Evolutionary conservation across 53 echinoderm and acorn worm species (phyloP).

Genomic region (Henricia sp.): DNA sequence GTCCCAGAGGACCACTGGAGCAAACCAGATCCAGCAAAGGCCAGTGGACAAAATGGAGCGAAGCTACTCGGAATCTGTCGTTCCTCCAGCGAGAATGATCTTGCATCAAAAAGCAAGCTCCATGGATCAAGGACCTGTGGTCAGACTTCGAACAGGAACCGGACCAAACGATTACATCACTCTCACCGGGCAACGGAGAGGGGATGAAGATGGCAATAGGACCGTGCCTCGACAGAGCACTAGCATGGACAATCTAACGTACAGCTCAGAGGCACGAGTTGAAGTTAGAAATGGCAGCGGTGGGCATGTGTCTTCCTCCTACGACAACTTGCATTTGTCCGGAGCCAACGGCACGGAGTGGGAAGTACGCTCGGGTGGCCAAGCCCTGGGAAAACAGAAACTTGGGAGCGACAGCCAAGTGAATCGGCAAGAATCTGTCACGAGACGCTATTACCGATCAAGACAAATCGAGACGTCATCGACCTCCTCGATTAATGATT

Average conservation of each 20-base stretch:
- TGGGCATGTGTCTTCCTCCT: constrained; percentile 47
- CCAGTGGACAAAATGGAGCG: constrained; percentile 2
- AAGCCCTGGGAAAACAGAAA: background rate
- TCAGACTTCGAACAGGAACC: constrained; percentile 41
- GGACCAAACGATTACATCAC: constrained; percentile 59
- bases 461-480: constrained; percentile 22
- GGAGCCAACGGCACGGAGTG: constrained; percentile 53
- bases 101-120: constrained; percentile 20
- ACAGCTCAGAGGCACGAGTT: background rate
- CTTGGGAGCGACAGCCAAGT: constrained; percentile 50
- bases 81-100: background rate
- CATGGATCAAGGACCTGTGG: constrained; percentile 48
- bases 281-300: constrained; percentile 34
- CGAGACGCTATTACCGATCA: constrained; percentile 43
- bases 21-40: background rate
- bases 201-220: background rate
- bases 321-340: constrained; percentile 56
- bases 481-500: background rate
- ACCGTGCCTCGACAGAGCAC: constrained; percentile 53
- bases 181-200: constrained; percentile 38
- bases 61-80: background rate
- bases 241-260: constrained; percentile 56
- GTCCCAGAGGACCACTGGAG: background rate
- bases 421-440: constrained; percentile 23
- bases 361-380: constrained; percentile 44